Conservation (phyloP, 2,797 vertebrate species). For the Cephalopachus bancanus region DNA sequence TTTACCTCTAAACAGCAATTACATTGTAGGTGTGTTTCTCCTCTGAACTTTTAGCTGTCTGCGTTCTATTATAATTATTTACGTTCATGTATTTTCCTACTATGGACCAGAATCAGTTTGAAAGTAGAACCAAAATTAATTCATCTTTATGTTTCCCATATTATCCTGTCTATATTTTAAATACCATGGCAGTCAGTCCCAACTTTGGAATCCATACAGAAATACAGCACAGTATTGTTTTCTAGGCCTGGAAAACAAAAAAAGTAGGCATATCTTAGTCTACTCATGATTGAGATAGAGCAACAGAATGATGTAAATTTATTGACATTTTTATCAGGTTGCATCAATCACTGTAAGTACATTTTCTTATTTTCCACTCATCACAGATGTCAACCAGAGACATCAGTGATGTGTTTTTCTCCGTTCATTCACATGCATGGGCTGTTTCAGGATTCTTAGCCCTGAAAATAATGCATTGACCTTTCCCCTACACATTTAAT, state of each 20-base stretch:
- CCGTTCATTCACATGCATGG: conserved; percentile 64
- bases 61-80: background rate
- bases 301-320: conserved; percentile 53
- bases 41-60: background rate
- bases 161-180: background rate
- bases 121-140: background rate
- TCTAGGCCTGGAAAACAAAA: conserved; percentile 32
- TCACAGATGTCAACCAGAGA: conserved; percentile 73
- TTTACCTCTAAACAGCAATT: background rate
- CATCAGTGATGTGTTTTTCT: conserved; percentile 17
- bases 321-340: conserved; percentile 58
- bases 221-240: background rate
- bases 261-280: background rate
- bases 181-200: background rate
- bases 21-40: background rate
- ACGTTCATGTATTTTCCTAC: conserved; percentile 11
- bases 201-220: background rate
- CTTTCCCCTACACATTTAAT: conserved; percentile 60
- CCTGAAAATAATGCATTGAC: conserved; percentile 64
- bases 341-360: conserved; percentile 62
- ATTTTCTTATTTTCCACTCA: conserved; percentile 67
- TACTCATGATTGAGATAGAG: conserved; percentile 54
- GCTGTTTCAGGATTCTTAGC: conserved; percentile 64
- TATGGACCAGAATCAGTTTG: background rate
- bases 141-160: background rate